These are phyloP conservation scores for Orchesellides sinensis DNA, from an alignment of 2,888 invertebrate genomes.

Conservation along the genomic window DNA sequence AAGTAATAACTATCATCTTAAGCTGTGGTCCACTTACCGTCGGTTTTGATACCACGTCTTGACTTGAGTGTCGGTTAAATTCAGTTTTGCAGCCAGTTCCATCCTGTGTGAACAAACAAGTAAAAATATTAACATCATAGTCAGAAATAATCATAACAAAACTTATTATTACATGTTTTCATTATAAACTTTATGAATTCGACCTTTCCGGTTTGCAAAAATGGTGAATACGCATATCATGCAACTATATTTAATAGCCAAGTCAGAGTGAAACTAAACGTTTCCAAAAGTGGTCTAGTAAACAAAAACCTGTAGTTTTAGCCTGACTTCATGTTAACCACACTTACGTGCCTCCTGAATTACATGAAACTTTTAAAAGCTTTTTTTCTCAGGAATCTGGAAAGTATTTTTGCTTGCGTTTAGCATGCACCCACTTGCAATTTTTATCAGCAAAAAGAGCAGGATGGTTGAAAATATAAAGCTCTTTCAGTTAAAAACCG, in stretches of 20 bases:
- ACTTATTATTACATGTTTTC: slow-evolving; percentile 20
- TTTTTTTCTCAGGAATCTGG: slow-evolving; percentile 28
- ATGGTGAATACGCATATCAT: too few species aligned
- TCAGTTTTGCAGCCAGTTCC: slow-evolving; percentile 97
- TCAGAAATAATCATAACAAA: slow-evolving; percentile 34
- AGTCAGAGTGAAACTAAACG: too few species aligned
- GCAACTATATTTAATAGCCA: too few species aligned
- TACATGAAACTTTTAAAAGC: slow-evolving; percentile 3
- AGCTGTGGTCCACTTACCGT: slow-evolving; percentile 83
- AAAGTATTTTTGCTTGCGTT: background rate
- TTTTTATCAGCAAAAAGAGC: background rate
- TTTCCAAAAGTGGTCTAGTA: too few species aligned
- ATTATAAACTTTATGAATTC: too few species aligned
- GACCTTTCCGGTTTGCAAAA: too few species aligned
- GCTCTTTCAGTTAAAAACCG: too few species aligned
- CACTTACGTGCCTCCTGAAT: slow-evolving; percentile 1
- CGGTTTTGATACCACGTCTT: slow-evolving; percentile 99
- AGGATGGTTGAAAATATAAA: background rate
- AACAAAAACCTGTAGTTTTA: too few species aligned
- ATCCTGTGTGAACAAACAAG: slow-evolving; percentile 81
- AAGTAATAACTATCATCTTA: slow-evolving; percentile 19
- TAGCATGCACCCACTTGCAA: slow-evolving; percentile 19
- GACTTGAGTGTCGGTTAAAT: slow-evolving; percentile 98
- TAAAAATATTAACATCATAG: slow-evolving; percentile 6
- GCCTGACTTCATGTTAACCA: too few species aligned